Evolutionary conservation across 2,888 invertebrate species (phyloP).

Genomic region (Protodeltote pygarga): DNA sequence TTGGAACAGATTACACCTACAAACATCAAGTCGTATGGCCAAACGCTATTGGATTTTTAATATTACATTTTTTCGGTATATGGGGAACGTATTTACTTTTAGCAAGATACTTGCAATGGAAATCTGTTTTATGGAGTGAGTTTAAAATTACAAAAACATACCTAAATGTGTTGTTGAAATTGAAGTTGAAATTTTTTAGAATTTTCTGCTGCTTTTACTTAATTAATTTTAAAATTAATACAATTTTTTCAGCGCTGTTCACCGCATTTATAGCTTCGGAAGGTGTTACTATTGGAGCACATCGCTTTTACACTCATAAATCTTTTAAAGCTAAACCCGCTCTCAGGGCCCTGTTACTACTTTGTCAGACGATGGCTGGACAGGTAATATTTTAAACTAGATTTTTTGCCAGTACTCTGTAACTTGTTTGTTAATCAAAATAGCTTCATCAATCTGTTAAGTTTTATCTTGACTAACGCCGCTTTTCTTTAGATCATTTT

Average conservation of each 20-base stretch:
- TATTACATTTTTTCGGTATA: conserved; percentile 83
- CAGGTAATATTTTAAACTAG: conserved; percentile 88
- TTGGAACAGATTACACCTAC: conserved; percentile 67
- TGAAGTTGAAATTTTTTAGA: not conserved
- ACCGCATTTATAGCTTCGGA: conserved; percentile 63
- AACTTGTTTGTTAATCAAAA: too few species aligned
- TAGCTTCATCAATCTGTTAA: too few species aligned
- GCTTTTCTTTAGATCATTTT: too few species aligned
- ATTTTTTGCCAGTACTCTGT: too few species aligned
- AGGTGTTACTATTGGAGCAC: conserved; percentile 93
- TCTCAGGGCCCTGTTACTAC: conserved; percentile 87
- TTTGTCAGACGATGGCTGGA: conserved; percentile 90
- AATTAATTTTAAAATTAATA: not conserved
- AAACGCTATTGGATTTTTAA: conserved; percentile 87
- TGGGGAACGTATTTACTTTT: conserved; percentile 73
- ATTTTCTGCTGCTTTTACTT: not conserved
- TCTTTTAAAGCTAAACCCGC: conserved; percentile 91
- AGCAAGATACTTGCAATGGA: conserved; percentile 51
- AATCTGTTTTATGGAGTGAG: conserved; percentile 66
- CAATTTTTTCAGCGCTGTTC: conserved; percentile 33
- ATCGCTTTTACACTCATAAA: conserved; percentile 92
- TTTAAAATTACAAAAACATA: conserved; percentile 21
- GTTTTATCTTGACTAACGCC: too few species aligned
- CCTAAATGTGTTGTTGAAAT: too few species aligned
- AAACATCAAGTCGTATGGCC: conserved; percentile 88